These are phyloP conservation scores for Sussaba pulchella DNA, from an alignment of 2,888 invertebrate genomes.

Conservation along the genomic window DNA sequence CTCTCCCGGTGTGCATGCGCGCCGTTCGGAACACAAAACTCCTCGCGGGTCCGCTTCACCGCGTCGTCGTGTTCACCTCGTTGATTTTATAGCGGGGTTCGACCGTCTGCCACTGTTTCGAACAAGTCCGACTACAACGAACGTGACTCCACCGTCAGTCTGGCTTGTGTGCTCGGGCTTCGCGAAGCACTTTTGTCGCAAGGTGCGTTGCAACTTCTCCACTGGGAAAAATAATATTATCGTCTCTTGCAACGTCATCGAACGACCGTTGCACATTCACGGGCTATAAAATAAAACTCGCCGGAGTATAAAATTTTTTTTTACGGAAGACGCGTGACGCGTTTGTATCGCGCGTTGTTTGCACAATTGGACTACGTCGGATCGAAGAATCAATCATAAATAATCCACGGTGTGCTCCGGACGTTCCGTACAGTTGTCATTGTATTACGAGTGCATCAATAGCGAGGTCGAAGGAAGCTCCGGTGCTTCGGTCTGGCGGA, in stretches of 20 bases:
- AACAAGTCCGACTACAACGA: conserved; percentile 35
- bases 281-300: too few species aligned
- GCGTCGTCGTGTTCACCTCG: conserved; percentile 30
- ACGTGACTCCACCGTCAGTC: neutral
- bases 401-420: conserved; percentile 4
- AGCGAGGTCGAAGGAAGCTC: neutral
- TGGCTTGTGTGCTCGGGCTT: neutral
- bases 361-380: conserved; percentile 44
- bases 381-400: conserved; percentile 35
- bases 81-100: conserved; percentile 46
- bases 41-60: neutral
- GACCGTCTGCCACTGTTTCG: conserved; percentile 44
- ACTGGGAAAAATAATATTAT: neutral
- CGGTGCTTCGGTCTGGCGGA: conserved; percentile 9
- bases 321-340: neutral
- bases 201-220: neutral
- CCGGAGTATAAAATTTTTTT: too few species aligned
- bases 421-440: conserved; percentile 8
- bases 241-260: too few species aligned
- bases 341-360: conserved; percentile 36
- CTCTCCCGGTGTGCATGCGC: neutral
- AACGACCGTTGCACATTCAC: too few species aligned
- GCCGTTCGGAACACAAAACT: neutral
- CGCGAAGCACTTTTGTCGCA: neutral
- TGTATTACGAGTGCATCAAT: conserved; percentile 4